These are phyloP conservation scores for Mactromeris polynyma DNA, from an alignment of 2,888 invertebrate genomes.

Conservation along the genomic window DNA sequence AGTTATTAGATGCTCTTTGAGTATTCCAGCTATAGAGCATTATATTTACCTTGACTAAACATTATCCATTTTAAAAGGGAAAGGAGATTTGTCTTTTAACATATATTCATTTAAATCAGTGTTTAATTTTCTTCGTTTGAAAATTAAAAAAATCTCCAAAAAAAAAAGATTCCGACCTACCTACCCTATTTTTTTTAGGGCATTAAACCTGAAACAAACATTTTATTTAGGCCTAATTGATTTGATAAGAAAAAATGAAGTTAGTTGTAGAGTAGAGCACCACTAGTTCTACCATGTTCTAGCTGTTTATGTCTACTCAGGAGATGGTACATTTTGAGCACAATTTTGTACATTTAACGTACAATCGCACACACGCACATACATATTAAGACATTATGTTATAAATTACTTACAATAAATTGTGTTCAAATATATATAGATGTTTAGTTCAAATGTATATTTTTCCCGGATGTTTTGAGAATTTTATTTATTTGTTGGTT, in stretches of 20 bases:
- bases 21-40: no score
- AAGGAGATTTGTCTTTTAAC: no score
- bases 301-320: not conserved
- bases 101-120: no score
- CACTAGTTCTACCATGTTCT: not conserved
- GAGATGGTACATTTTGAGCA: not conserved
- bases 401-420: not conserved
- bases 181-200: no score
- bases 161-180: no score
- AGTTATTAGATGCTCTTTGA: no score
- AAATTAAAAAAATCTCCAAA: no score
- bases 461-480: not conserved
- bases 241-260: not conserved
- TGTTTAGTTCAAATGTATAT: not conserved
- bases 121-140: no score
- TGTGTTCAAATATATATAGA: constrained; percentile 5
- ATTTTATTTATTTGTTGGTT: not conserved
- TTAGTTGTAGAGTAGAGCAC: not conserved
- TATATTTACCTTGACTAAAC: no score
- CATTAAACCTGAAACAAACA: no score
- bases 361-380: not conserved
- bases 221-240: not conserved
- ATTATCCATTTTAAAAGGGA: no score
- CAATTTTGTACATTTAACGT: not conserved
- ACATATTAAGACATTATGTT: not conserved